phyloP scores from a whole-genome alignment of 2,797 vertebrate genomes.

The Moxostoma hubbsi region DNA sequence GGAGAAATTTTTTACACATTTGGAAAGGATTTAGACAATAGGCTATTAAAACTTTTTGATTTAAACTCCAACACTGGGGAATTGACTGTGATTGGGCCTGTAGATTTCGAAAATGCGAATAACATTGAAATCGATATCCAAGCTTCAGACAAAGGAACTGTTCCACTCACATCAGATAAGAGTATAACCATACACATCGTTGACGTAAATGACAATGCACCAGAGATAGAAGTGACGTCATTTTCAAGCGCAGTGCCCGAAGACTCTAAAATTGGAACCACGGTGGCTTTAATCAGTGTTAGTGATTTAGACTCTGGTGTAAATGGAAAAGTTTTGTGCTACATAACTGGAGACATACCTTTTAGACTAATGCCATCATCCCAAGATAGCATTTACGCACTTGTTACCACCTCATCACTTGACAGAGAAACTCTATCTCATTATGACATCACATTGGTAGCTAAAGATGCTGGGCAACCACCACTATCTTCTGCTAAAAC shows the following conservation, averaged over 20 bases:
- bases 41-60: constrained; percentile 53
- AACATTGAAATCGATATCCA: constrained; percentile 60
- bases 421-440: constrained; percentile 59
- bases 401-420: constrained; percentile 55
- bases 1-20: constrained; percentile 60
- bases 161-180: constrained; percentile 48
- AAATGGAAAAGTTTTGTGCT: constrained; percentile 61
- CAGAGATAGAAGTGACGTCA: constrained; percentile 72
- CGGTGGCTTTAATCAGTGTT: constrained; percentile 62
- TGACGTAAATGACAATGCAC: constrained; percentile 65
- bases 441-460: constrained; percentile 58
- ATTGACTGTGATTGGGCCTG: constrained; percentile 49
- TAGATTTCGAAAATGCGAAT: constrained; percentile 62
- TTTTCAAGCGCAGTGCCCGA: constrained; percentile 67
- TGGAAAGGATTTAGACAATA: constrained; percentile 52
- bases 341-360: constrained; percentile 51
- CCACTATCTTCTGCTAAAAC: constrained; percentile 55
- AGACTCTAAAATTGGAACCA: constrained; percentile 56
- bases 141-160: constrained; percentile 57
- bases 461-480: constrained; percentile 60
- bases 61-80: constrained; percentile 60
- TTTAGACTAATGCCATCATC: constrained; percentile 57
- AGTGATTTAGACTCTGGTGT: constrained; percentile 63
- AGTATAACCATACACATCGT: constrained; percentile 55
- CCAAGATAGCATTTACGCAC: constrained; percentile 58